Evolutionary conservation across 2,113 vertebrate genomes (phyloP).

Genomic region (Lates calcarifer): DNA sequence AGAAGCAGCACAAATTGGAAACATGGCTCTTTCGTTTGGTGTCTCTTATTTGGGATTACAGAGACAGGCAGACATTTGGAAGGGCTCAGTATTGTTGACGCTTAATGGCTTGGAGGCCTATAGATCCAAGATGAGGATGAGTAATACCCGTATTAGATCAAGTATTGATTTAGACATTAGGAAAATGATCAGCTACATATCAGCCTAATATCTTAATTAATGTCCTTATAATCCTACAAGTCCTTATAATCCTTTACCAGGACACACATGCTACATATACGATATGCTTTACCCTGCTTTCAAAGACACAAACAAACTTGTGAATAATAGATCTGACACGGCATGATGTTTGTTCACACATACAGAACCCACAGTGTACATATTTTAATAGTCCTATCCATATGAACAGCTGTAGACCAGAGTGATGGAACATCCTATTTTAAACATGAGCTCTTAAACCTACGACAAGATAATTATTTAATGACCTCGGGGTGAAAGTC

Average conservation of each 20-base stretch:
- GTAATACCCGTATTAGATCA: neutral
- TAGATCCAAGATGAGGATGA: slow-evolving; percentile 8
- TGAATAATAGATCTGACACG: slow-evolving; percentile 24
- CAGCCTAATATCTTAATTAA: neutral
- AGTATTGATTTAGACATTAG: slow-evolving; percentile 21
- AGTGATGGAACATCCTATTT: slow-evolving; percentile 51
- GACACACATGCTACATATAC: neutral
- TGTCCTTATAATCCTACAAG: neutral
- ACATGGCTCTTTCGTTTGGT: slow-evolving; percentile 35
- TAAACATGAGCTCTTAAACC: slow-evolving; percentile 63
- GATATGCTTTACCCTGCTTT: neutral
- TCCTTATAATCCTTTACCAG: neutral
- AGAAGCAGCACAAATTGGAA: slow-evolving; percentile 47
- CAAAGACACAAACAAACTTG: neutral
- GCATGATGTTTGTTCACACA: slow-evolving; percentile 19
- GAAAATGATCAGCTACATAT: neutral
- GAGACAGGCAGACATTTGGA: slow-evolving; percentile 20
- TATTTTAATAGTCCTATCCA: slow-evolving; percentile 33
- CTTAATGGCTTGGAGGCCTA: slow-evolving; percentile 12
- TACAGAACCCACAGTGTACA: slow-evolving; percentile 3
- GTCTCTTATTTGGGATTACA: slow-evolving; percentile 49
- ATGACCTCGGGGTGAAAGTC: slow-evolving; percentile 70
- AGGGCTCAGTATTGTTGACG: slow-evolving; percentile 6
- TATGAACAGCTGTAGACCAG: slow-evolving; percentile 16
- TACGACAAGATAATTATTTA: slow-evolving; percentile 76